Evolutionary conservation across 2,888 invertebrate species (phyloP), one percentile per base, ranked within the genome.

Genomic region (Rutpela maculata): DNA sequence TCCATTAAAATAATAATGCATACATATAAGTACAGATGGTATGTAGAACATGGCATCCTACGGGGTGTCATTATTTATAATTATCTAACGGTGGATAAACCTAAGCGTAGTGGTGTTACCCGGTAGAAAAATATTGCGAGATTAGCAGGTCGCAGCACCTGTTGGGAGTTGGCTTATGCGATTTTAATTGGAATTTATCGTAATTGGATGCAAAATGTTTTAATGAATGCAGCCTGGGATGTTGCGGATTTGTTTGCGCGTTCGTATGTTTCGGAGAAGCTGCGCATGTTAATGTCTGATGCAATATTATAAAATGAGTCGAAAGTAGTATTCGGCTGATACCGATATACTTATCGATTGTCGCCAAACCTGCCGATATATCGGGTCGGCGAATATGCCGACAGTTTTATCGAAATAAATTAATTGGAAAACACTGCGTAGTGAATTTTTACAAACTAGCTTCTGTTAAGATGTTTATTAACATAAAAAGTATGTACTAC

Each of bases 1-100:
- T 12, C 26, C 60, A 31, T 22, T 60, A 60, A 60, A 60, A 26
- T 60, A 60, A 26, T 60, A 60, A 60, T 60, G 15, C n/a, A 60
- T 60, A 60, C 60, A 60, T 60, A 50, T 50, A 50, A 17, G 50
- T 50, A 50, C 50, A n/a, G n/a, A n/a, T 50, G 50, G 50, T 50
- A 50, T 50, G 50, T 50, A 17, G 50, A n/a, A 5, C 50, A 50
- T 5, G 50, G n/a, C n/a, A n/a, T 50, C 50, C 50, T 50, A n/a
- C n/a, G 50, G 50, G 50, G n/a, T 50, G 50, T n/a, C 50, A n/a
- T 50, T 50, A 50, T 50, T 50, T 50, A n/a, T 50, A 50, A 50
- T 50, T 50, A 50, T 50, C 50, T 50, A 17, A n/a, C n/a, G 50
- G 50, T 15, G n/a, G 17, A 15, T 50, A n/a, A 50, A 43, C 43